A percentile compares a stretch with the other conserved stretches of the same genome.
Conservation (phyloP, 2,888 invertebrate genomes). For the Scrobipalpa atriplicella region DNA sequence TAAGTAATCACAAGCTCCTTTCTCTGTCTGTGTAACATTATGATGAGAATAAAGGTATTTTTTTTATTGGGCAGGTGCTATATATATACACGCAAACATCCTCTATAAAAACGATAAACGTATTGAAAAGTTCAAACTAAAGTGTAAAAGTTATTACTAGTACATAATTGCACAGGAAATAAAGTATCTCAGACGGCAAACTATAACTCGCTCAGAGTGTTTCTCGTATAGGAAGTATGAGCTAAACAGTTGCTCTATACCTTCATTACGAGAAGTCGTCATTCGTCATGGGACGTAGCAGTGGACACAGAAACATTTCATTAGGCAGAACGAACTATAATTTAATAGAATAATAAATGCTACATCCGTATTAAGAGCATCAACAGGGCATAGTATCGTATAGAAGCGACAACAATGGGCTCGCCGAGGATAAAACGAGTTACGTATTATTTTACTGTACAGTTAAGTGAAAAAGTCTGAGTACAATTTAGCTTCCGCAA, state of each 20-base stretch:
- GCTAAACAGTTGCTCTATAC: slow-evolving; percentile 4
- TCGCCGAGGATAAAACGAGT: slow-evolving; percentile 59
- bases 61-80: slow-evolving; percentile 25
- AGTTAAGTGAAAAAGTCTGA: slow-evolving; percentile 57
- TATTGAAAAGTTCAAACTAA: neutral
- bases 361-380: slow-evolving; percentile 77
- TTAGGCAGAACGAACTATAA: slow-evolving; percentile 49
- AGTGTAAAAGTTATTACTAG: neutral
- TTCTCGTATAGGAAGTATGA: slow-evolving; percentile 1
- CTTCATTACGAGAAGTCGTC: neutral
- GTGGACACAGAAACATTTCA: slow-evolving; percentile 35
- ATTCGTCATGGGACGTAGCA: slow-evolving; percentile 13
- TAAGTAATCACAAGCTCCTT: slow-evolving; percentile 35
- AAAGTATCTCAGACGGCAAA: no score
- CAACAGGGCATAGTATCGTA: slow-evolving; percentile 71
- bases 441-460: slow-evolving; percentile 72
- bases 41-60: slow-evolving; percentile 27
- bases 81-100: neutral
- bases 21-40: slow-evolving; percentile 28
- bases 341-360: slow-evolving; percentile 78
- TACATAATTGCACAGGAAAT: no score
- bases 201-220: neutral
- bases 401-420: slow-evolving; percentile 69
- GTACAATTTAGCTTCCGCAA: slow-evolving; percentile 40
- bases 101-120: neutral